Conservation (phyloP, 2,797 vertebrate genomes). For the Apodemus agrarius region DNA sequence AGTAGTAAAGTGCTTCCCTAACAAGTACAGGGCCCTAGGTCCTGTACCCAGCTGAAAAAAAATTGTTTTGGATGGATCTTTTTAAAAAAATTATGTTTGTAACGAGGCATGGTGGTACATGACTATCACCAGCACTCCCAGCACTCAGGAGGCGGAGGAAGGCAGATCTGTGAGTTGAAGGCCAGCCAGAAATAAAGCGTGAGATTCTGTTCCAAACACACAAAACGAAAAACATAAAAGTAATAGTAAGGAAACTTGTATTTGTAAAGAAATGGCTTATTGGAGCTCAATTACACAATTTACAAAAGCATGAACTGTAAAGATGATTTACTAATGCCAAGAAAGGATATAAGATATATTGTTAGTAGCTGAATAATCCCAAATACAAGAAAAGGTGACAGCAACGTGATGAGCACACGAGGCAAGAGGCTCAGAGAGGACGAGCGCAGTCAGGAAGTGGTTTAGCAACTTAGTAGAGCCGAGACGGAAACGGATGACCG, state of each 20-base stretch:
- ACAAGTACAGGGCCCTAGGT: background rate
- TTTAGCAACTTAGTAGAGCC: background rate
- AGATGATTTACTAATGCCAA: conserved; percentile 10
- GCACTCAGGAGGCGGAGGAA: background rate
- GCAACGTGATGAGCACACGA: background rate
- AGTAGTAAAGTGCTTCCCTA: background rate
- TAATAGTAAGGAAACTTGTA: background rate
- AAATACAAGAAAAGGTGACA: background rate
- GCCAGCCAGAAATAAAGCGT: background rate
- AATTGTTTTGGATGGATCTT: background rate
- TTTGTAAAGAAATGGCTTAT: conserved; percentile 12
- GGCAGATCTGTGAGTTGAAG: background rate
- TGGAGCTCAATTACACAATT: conserved; percentile 44
- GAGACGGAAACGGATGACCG: background rate
- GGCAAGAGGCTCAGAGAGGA: background rate
- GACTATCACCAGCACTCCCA: background rate
- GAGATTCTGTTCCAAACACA: background rate
- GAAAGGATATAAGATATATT: background rate
- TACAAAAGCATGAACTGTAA: conserved; percentile 24
- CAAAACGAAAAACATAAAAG: background rate
- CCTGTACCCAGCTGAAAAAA: background rate
- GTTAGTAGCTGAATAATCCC: background rate
- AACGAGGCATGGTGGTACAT: background rate
- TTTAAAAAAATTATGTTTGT: conserved; percentile 18
- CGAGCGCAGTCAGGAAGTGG: background rate